Conservation (phyloP, 2,797 vertebrate species). For the Meda fulgida region DNA sequence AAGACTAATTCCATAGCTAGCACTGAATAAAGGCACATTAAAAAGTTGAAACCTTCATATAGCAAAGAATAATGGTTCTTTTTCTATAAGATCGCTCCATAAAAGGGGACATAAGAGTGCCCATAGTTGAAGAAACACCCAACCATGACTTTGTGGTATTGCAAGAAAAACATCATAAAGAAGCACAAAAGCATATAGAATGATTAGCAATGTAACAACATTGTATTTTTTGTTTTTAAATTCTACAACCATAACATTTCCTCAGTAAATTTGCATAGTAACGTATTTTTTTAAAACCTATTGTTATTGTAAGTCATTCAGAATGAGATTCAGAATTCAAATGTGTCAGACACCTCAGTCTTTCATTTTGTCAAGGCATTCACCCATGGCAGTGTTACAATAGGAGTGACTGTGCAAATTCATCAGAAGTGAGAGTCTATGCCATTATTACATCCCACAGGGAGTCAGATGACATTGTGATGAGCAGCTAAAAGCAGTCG, state of each 20-base stretch:
- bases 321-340: not conserved
- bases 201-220: not conserved
- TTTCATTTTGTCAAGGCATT: conserved; percentile 27
- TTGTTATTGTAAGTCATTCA: conserved; percentile 2
- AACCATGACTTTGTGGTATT: not conserved
- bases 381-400: conserved; percentile 39
- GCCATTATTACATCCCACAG: conserved; percentile 27
- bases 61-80: too few relatives aligned
- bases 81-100: not conserved
- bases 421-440: conserved; percentile 33
- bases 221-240: not conserved
- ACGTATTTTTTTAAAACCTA: not conserved
- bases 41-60: not conserved
- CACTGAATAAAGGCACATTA: not conserved
- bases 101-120: not conserved
- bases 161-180: not conserved
- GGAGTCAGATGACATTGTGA: conserved; percentile 51
- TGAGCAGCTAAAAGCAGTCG: conserved; percentile 49
- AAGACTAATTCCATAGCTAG: not conserved
- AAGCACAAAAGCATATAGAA: not conserved
- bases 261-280: not conserved
- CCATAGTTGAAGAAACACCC: not conserved
- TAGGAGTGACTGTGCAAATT: conserved; percentile 37
- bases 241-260: not conserved
- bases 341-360: conserved; percentile 22